Conservation (phyloP, 2,797 vertebrate genomes). For the Pipistrellus pipistrellus region DNA sequence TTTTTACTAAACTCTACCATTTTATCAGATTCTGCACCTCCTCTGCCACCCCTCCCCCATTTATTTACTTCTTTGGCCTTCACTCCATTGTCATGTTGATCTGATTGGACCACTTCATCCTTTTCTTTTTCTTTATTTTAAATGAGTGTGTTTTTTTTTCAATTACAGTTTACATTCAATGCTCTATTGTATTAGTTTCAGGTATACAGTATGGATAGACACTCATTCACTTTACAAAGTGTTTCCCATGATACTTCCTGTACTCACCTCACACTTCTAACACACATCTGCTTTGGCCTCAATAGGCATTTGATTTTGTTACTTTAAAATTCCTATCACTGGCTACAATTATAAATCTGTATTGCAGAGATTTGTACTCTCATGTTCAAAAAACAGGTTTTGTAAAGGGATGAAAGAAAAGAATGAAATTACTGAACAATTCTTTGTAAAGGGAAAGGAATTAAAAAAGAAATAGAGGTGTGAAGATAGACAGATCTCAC, state of each 20-base stretch:
- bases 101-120: neutral
- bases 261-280: neutral
- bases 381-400: neutral
- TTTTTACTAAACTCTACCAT: neutral
- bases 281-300: neutral
- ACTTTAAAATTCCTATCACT: neutral
- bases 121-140: neutral
- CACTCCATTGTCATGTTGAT: neutral
- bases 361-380: neutral
- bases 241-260: neutral
- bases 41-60: fast-evolving
- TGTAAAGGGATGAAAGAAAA: neutral
- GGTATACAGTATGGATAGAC: neutral
- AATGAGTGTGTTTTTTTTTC: neutral
- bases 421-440: neutral
- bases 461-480: neutral
- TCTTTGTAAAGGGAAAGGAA: neutral
- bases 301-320: neutral
- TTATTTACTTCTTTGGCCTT: neutral
- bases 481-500: neutral
- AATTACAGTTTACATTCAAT: neutral
- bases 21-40: neutral
- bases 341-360: neutral
- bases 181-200: neutral
- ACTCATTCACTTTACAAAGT: neutral